Evolutionary conservation across 2,797 vertebrate species (phyloP), one percentile per base, ranked within the genome.

Genomic region (Amblyopsis hoosieri): DNA sequence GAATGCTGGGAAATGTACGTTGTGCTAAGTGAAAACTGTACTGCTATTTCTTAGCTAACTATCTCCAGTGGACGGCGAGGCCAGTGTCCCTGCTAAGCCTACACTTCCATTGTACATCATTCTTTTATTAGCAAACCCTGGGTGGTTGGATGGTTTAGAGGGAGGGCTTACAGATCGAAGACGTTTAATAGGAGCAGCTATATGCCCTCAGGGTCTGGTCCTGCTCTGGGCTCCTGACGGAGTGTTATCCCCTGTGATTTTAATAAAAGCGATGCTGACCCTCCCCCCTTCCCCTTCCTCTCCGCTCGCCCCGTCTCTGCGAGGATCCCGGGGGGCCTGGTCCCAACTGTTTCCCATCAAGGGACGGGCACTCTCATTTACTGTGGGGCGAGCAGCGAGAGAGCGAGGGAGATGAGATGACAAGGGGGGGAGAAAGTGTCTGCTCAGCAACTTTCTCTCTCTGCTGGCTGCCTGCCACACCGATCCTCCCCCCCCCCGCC

Each of bases 261-360:
- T 69, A 75, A 80, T 80, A 76, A 67, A 81, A 84, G 79, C 69
- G 70, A 75, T 69, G 78, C 69, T 69, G 70, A 74, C 83, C 54
- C 54, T 60, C 14, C 12, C 71, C 71, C 46, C 50, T 5, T 71
- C 57, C 17, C 67, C 63, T 67, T 60, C 23, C 47, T 29, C 55
- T 45, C 57, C 37, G 1, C 55, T 55, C 58, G 63, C 72, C 61
- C 66, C 78, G 65, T 14, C 60, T 67, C 70, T 78, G 74, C 61
- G 57, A 57, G 64, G 59, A 63, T 80, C 76, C 69, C 78, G 47
- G 62, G 62, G 81, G 75, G 62, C 73, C 84, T 60, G 66, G 67
- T 72, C 70, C 66, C 60, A 17, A 82, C 84, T 90, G 87, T 86
- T 86, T 90, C 82, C 82, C 80, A 88, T 88, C 82, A 85, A 77